Evolutionary conservation across 2,113 vertebrate genomes (phyloP).

Genomic region (Rallus limicola): DNA sequence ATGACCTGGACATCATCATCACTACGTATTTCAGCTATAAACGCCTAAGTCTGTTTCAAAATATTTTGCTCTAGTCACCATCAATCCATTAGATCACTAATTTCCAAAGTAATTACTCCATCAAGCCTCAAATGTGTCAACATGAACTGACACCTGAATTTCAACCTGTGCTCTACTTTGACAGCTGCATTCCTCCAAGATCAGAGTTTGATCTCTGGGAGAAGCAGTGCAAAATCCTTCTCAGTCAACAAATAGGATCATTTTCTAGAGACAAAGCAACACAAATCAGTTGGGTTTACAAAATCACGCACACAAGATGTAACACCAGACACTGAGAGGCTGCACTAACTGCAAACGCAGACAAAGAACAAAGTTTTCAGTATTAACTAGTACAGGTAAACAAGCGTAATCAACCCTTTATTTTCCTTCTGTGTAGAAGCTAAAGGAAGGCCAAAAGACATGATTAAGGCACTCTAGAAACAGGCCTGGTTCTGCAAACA

Average conservation of each 20-base stretch:
- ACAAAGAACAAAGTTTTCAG: not conserved
- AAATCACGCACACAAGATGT: not conserved
- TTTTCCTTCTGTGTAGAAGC: not conserved
- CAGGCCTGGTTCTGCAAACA: not conserved
- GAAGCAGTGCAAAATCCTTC: not conserved
- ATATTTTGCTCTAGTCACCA: not conserved
- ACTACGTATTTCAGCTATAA: not conserved
- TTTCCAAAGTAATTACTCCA: conserved; percentile 32
- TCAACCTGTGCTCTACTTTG: not conserved
- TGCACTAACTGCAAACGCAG: not conserved
- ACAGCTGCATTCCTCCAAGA: conserved; percentile 4
- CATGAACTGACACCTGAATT: not conserved
- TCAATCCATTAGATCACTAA: not conserved
- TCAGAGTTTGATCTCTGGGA: not conserved
- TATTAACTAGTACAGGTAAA: not conserved
- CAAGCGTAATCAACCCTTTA: not conserved
- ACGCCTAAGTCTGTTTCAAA: not conserved
- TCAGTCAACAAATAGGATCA: not conserved
- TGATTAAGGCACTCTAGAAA: not conserved
- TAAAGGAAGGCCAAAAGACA: not conserved
- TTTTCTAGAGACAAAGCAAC: not conserved
- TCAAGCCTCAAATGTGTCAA: not conserved
- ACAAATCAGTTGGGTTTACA: not conserved
- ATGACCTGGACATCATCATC: not conserved
- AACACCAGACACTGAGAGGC: not conserved